phyloP scores from a whole-genome alignment of 2,888 invertebrate genomes.

The Villa cingulata region DNA sequence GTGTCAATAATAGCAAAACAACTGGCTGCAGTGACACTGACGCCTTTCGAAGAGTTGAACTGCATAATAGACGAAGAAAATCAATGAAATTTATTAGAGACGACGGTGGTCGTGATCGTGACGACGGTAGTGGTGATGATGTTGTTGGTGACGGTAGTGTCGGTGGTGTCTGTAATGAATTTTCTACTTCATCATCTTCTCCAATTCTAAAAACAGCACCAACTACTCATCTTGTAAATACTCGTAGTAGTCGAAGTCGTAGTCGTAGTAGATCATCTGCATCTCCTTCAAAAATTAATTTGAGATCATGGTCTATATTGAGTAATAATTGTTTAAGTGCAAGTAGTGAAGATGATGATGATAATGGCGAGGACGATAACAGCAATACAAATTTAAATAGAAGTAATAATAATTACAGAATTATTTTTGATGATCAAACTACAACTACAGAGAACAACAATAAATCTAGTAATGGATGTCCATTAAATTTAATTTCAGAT shows the following conservation, averaged over 20 bases:
- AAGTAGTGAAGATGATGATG: background rate
- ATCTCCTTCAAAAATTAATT: background rate
- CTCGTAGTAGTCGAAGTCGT: background rate
- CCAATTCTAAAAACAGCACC: background rate
- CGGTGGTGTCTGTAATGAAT: too few species aligned
- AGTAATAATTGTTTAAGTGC: conserved; percentile 8
- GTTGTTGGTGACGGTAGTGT: conserved; percentile 4
- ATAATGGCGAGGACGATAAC: background rate
- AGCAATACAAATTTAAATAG: background rate
- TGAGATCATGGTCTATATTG: conserved; percentile 4
- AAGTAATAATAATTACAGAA: background rate
- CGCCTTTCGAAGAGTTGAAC: too few species aligned
- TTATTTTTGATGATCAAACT: background rate
- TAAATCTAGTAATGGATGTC: background rate
- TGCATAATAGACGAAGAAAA: too few species aligned
- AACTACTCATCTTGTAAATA: too few species aligned
- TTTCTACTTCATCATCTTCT: background rate
- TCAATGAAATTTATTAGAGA: too few species aligned
- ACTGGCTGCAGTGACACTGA: too few species aligned
- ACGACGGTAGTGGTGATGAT: background rate
- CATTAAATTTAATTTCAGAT: background rate
- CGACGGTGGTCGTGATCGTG: background rate
- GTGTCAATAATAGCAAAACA: background rate
- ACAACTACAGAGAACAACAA: background rate
- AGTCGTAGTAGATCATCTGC: background rate